Evolutionary conservation across 2,888 invertebrate species (phyloP).

Genomic region (Sialis fuliginosa): DNA sequence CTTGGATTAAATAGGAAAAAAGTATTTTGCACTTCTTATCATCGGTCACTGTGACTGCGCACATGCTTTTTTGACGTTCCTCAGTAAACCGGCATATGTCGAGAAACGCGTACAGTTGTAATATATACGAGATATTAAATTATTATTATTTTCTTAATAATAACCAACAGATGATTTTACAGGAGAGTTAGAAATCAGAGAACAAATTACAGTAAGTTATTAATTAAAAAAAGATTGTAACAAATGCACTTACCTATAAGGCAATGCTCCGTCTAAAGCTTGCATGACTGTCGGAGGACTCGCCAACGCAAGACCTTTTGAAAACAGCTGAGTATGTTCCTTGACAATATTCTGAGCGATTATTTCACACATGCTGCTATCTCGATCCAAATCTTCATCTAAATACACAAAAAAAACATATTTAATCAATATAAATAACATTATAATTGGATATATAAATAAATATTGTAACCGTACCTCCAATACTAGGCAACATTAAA

Average conservation of each 20-base stretch:
- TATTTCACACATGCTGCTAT: constrained; percentile 53
- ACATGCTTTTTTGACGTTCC: too few relatives aligned
- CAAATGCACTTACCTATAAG: constrained; percentile 48
- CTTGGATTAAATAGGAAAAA: too few relatives aligned
- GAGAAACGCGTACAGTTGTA: too few relatives aligned
- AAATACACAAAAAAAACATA: constrained; percentile 2
- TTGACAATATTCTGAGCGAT: constrained; percentile 35
- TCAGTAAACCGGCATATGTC: too few relatives aligned
- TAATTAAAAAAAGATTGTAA: too few relatives aligned
- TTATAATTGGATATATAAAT: constrained; percentile 1
- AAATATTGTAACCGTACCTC: constrained; percentile 24
- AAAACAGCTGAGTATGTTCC: constrained; percentile 54
- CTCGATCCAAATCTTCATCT: constrained; percentile 52
- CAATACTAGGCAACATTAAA: constrained; percentile 43
- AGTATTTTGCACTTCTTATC: too few relatives aligned
- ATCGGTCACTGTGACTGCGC: too few relatives aligned
- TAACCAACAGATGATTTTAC: too few relatives aligned
- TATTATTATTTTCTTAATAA: too few relatives aligned
- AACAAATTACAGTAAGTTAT: too few relatives aligned
- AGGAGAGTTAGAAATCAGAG: too few relatives aligned
- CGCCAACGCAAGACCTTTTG: constrained; percentile 77
- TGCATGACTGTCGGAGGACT: constrained; percentile 77
- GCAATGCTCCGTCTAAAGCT: constrained; percentile 74
- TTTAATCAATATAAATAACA: constrained; percentile 1
- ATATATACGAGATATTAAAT: too few relatives aligned